Conservation (phyloP, 2,113 vertebrate genomes). For the Osmerus mordax region DNA sequence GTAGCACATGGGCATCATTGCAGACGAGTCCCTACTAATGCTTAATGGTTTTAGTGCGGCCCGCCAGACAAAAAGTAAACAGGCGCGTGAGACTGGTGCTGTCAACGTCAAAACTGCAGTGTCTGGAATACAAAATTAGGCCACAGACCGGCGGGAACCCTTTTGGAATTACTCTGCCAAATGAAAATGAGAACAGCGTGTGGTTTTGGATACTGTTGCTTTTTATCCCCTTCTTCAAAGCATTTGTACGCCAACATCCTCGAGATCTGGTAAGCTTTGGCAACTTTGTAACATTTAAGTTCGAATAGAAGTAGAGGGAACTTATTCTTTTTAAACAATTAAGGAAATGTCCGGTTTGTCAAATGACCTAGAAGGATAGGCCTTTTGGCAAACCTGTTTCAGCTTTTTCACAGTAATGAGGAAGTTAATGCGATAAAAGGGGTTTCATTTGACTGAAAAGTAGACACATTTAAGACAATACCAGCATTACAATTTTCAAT, state of each 20-base stretch:
- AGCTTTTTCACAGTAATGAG: too few relatives aligned
- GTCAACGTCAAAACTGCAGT: conserved; percentile 38
- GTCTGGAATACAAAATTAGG: conserved; percentile 6
- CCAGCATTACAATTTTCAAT: too few relatives aligned
- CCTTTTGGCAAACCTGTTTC: too few relatives aligned
- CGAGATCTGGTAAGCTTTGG: neutral
- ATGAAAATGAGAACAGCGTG: neutral
- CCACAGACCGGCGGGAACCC: conserved; percentile 10
- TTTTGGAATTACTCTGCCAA: neutral
- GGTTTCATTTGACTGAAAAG: too few relatives aligned
- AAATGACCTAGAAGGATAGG: too few relatives aligned
- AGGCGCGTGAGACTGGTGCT: conserved; percentile 13
- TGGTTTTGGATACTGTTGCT: conserved; percentile 1
- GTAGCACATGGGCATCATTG: conserved; percentile 7
- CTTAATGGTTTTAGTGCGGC: conserved; percentile 28
- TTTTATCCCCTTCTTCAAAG: neutral
- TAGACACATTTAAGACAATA: too few relatives aligned
- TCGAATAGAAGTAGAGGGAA: too few relatives aligned
- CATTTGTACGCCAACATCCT: neutral
- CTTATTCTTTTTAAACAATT: too few relatives aligned
- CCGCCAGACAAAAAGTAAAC: conserved; percentile 41
- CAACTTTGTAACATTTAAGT: neutral
- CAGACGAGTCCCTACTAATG: conserved; percentile 12
- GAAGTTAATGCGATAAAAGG: too few relatives aligned
- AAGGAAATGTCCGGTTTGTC: too few relatives aligned